phyloP scores from a whole-genome alignment of 1,140 invertebrate species.

The Dinoponera quadriceps region DNA sequence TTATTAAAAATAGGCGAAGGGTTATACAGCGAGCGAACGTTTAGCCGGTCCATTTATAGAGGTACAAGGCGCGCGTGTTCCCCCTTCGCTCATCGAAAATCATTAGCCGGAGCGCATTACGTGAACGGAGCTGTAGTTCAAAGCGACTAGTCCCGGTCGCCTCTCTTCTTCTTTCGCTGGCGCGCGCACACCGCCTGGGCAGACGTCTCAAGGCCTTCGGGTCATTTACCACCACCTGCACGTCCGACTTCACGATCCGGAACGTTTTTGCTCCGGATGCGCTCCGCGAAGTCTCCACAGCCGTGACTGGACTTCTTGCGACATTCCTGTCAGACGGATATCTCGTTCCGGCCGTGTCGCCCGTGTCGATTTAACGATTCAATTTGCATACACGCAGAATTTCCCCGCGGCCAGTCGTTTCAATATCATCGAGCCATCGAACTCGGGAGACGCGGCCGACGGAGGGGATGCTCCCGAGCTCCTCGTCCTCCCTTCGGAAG shows the following conservation, averaged over 20 bases:
- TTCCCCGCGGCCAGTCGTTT: background rate
- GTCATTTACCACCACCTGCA: constrained; percentile 85
- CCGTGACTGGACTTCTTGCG: constrained; percentile 57
- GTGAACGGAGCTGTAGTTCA: constrained; percentile 56
- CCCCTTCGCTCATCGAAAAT: constrained; percentile 19
- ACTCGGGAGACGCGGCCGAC: too few relatives aligned
- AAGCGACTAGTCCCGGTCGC: constrained; percentile 33
- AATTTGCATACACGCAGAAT: background rate
- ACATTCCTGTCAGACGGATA: constrained; percentile 41
- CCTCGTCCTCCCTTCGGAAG: background rate
- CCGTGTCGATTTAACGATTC: background rate
- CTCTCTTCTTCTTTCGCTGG: constrained; percentile 52
- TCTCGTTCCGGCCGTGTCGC: constrained; percentile 18
- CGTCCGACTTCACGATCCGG: constrained; percentile 77
- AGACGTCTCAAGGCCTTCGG: constrained; percentile 84
- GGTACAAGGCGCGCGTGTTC: background rate
- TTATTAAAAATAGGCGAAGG: background rate
- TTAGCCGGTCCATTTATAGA: constrained; percentile 23
- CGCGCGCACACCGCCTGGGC: constrained; percentile 60
- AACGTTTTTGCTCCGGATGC: constrained; percentile 74
- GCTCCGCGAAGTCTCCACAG: constrained; percentile 48
- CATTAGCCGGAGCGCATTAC: constrained; percentile 44
- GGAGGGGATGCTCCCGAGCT: background rate
- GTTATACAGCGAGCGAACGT: constrained; percentile 9
- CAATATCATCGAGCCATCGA: background rate